Conservation (phyloP, 1,140 invertebrate species). For the Archivesica marissinica region DNA sequence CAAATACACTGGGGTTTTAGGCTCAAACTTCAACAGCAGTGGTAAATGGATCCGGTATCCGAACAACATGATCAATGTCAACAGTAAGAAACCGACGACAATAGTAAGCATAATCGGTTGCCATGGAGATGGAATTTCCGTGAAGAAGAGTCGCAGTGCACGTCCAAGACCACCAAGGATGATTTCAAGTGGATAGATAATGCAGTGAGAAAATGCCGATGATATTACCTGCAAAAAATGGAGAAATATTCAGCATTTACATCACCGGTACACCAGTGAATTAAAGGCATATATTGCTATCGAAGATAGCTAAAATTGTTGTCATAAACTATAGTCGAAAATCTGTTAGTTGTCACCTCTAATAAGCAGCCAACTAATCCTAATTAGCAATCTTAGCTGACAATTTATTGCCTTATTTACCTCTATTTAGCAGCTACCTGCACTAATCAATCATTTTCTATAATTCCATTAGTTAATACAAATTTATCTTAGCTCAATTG, state of each 20-base stretch:
- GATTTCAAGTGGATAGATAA: constrained; percentile 74
- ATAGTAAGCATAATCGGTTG: constrained; percentile 75
- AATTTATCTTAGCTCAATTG: too few species aligned
- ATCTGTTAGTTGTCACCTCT: too few species aligned
- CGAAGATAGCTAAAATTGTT: too few species aligned
- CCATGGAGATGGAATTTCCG: constrained; percentile 78
- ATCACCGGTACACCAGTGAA: too few species aligned
- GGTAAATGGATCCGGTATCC: constrained; percentile 75
- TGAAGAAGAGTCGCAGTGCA: constrained; percentile 72
- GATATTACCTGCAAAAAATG: constrained; percentile 72
- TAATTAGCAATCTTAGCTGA: too few species aligned
- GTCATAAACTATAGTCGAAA: too few species aligned
- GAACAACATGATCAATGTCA: constrained; percentile 69
- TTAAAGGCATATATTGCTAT: too few species aligned
- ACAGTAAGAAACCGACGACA: constrained; percentile 57
- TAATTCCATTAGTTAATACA: too few species aligned
- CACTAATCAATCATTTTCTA: too few species aligned
- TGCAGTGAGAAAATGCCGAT: constrained; percentile 69
- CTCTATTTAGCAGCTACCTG: too few species aligned
- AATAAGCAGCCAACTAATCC: too few species aligned
- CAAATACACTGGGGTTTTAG: constrained; percentile 67
- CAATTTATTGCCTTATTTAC: too few species aligned
- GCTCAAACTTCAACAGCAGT: constrained; percentile 75
- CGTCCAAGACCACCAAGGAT: constrained; percentile 69
- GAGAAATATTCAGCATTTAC: neutral